Evolutionary conservation across 2,113 vertebrate species (phyloP), one percentile per base, ranked within the genome.

Genomic region (Megalops atlanticus): DNA sequence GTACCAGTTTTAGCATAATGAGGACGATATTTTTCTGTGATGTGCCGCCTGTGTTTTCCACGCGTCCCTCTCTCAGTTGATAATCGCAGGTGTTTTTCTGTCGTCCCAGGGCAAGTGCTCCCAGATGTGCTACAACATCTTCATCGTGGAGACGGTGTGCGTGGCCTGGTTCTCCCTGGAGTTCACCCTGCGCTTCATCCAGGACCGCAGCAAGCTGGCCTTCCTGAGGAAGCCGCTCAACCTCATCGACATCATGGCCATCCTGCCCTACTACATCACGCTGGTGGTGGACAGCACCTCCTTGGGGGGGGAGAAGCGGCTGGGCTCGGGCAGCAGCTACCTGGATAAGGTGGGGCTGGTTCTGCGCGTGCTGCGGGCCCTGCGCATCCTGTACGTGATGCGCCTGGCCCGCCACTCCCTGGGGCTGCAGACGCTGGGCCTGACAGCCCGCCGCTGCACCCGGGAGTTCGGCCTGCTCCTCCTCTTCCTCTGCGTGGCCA

Each of bases 151-250:
- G 93, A 98, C 97, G 0, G 97, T 99, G 88, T 99, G 98, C 0
- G 98, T 99, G 83, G 98, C 96, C 12, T 99, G 98, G 98, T 99
- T 99, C 88, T 99, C 97, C 33, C 90, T 99, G 75, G 98, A 99
- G 91, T 99, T 99, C 94, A 92, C 96, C 68, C 91, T 99, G 85
- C 94, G 98, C 79, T 96, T 99, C 91, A 96, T 99, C 84, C 98
- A 99, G 84, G 97, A 98, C 33, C 96, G 96, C 86, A 96, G 95
- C 90, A 99, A 99, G 88, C 94, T 98, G 82, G 81, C 93, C 0
- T 99, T 99, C 91, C 90, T 99, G 84, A 88, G 97, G 24, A 90
- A 94, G 69, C 98, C 98, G 0, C 90, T 99, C 76, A 98, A 98
- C 86, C 91, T 99, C 76, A 98, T 99, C 12, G 98, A 99, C 73